These are phyloP conservation scores for Campopleginae sp. DNA, from an alignment of 2,888 invertebrate genomes.

Conservation along the genomic window DNA sequence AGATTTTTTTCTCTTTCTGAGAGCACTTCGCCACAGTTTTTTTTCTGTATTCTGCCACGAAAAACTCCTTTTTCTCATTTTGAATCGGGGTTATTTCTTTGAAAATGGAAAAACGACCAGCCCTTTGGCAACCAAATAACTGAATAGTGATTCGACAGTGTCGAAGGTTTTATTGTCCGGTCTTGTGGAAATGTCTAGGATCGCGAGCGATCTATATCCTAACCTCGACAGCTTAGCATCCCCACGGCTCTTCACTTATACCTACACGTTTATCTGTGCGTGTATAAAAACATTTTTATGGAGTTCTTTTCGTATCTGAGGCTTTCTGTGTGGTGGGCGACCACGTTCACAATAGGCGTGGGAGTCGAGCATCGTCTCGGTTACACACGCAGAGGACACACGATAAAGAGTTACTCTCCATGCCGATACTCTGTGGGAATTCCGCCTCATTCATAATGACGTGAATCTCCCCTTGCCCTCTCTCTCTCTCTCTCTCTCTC, in stretches of 20 bases:
- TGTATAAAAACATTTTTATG: constrained; percentile 57
- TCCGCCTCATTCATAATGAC: constrained; percentile 68
- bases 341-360: constrained; percentile 81
- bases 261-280: not conserved
- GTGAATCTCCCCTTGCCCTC: constrained; percentile 57
- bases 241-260: constrained; percentile 36
- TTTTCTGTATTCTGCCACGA: constrained; percentile 64
- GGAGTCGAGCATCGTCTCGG: constrained; percentile 80
- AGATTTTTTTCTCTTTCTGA: constrained; percentile 61
- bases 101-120: constrained; percentile 72
- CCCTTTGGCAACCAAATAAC: constrained; percentile 79
- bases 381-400: constrained; percentile 73
- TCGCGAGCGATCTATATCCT: constrained; percentile 63
- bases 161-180: constrained; percentile 71
- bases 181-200: constrained; percentile 47
- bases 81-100: constrained; percentile 69
- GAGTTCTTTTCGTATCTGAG: constrained; percentile 55
- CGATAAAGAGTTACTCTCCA: constrained; percentile 76
- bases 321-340: constrained; percentile 67
- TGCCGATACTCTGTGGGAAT: constrained; percentile 68
- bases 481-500: constrained; percentile 46
- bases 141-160: constrained; percentile 75
- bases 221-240: constrained; percentile 65
- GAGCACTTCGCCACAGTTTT: constrained; percentile 46
- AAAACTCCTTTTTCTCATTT: constrained; percentile 68